Percentiles rank a stretch among this genome's conserved stretches.
Evolutionary conservation across 2,888 invertebrate genomes (phyloP).

Genomic region (Drosophila formosana): DNA sequence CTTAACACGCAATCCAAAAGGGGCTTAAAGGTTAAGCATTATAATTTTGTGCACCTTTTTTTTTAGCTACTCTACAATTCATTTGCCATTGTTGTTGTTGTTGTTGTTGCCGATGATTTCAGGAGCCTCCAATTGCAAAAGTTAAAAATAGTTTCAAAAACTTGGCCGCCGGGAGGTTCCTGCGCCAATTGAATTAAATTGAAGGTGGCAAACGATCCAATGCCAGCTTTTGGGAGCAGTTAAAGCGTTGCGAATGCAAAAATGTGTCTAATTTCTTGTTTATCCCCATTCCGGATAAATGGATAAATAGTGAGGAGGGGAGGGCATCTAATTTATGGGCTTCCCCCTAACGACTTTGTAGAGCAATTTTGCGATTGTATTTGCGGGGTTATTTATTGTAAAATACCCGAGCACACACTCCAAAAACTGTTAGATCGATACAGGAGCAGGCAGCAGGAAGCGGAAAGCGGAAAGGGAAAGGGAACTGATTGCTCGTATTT

Average conservation of each 20-base stretch:
- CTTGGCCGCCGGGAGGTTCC: slow-evolving; percentile 26
- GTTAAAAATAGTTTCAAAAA: slow-evolving; percentile 74
- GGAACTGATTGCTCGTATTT: slow-evolving; percentile 71
- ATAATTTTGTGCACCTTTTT: slow-evolving; percentile 71
- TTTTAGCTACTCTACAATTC: slow-evolving; percentile 7
- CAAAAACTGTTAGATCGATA: slow-evolving; percentile 75
- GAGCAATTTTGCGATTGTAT: slow-evolving; percentile 42
- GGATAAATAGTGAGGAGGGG: neutral
- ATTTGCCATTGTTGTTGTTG: slow-evolving; percentile 16
- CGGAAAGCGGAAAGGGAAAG: slow-evolving; percentile 1
- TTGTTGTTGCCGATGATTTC: slow-evolving; percentile 24
- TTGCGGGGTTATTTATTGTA: slow-evolving; percentile 71
- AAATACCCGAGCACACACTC: slow-evolving; percentile 59
- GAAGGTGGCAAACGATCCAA: slow-evolving; percentile 26
- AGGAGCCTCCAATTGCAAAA: slow-evolving; percentile 54
- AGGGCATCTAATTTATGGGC: slow-evolving; percentile 60
- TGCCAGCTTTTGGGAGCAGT: slow-evolving; percentile 20
- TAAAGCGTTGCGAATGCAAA: slow-evolving; percentile 56
- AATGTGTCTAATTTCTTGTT: slow-evolving; percentile 63
- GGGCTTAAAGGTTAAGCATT: slow-evolving; percentile 79
- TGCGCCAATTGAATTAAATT: slow-evolving; percentile 71
- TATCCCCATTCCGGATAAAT: neutral
- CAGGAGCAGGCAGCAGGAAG: slow-evolving; percentile 51
- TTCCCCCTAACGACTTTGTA: slow-evolving; percentile 21
- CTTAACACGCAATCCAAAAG: slow-evolving; percentile 76